A percentile compares a stretch with the other conserved stretches of the same genome.
phyloP scores from a whole-genome alignment of 1,140 invertebrate species.

The Ceratitis capitata region DNA sequence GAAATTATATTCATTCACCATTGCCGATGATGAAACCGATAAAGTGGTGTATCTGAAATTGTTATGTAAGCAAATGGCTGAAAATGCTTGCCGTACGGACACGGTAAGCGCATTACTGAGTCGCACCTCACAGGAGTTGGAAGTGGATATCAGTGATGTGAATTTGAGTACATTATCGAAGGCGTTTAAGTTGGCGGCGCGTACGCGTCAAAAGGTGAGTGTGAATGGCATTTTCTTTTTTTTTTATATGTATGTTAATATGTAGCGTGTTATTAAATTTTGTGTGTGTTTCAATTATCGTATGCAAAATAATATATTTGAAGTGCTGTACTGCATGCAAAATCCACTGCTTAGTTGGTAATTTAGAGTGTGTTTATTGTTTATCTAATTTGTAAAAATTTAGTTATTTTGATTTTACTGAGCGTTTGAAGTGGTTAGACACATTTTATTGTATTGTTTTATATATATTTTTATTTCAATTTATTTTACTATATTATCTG shows the following conservation, averaged over 20 bases:
- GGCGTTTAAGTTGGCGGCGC: constrained; percentile 85
- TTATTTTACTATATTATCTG: too few species aligned
- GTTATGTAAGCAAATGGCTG: constrained; percentile 88
- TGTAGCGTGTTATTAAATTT: too few species aligned
- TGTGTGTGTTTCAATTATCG: too few species aligned
- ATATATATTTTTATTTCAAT: too few species aligned
- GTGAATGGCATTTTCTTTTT: background rate
- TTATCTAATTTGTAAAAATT: too few species aligned
- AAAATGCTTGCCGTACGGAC: constrained; percentile 84
- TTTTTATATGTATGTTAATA: background rate
- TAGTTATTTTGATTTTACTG: too few species aligned
- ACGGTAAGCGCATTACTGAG: constrained; percentile 75
- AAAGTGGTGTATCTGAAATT: constrained; percentile 83
- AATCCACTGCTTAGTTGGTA: too few species aligned
- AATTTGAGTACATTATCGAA: constrained; percentile 85
- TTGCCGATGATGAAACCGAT: constrained; percentile 81
- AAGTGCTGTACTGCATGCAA: too few species aligned
- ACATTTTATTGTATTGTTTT: too few species aligned
- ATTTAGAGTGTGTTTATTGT: too few species aligned
- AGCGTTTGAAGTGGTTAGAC: too few species aligned
- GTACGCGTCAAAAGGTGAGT: constrained; percentile 81
- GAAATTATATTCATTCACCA: constrained; percentile 86
- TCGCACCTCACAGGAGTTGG: constrained; percentile 78
- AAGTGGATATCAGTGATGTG: constrained; percentile 86
- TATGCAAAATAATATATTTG: too few species aligned